Conservation (phyloP, 2,888 invertebrate species). For the Erannis defoliaria region DNA sequence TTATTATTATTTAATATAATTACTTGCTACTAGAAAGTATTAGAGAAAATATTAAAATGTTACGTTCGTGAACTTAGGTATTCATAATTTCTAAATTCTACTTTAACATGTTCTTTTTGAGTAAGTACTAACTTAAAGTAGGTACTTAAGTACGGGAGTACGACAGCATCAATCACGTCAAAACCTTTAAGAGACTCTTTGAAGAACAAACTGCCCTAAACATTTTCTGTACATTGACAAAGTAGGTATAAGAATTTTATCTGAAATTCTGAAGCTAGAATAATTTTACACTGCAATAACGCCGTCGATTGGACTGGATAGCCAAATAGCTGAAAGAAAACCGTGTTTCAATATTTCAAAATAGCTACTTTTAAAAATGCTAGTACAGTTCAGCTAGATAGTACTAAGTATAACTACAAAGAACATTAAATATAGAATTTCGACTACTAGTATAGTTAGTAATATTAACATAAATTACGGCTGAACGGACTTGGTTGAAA, state of each 20-base stretch:
- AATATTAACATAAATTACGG: no score
- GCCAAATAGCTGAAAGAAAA: no score
- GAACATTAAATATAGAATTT: no score
- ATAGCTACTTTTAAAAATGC: neutral
- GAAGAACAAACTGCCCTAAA: neutral
- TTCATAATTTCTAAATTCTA: neutral
- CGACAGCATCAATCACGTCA: conserved; percentile 13
- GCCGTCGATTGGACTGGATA: no score
- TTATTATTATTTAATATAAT: no score
- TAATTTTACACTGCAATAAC: no score
- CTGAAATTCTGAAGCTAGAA: neutral
- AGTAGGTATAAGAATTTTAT: neutral
- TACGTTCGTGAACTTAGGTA: no score
- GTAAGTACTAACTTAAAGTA: neutral
- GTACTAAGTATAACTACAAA: no score
- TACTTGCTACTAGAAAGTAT: no score
- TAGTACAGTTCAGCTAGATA: neutral
- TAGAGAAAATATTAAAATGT: no score
- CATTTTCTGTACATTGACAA: conserved; percentile 3
- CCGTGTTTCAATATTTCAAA: neutral
- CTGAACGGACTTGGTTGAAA: no score
- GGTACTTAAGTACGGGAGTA: neutral
- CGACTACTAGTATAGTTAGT: no score
- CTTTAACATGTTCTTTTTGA: conserved; percentile 3
- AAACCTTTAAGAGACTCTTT: conserved; percentile 5